Evolutionary conservation across 2,888 invertebrate genomes (phyloP).

Genomic region (Plusia festucae): DNA sequence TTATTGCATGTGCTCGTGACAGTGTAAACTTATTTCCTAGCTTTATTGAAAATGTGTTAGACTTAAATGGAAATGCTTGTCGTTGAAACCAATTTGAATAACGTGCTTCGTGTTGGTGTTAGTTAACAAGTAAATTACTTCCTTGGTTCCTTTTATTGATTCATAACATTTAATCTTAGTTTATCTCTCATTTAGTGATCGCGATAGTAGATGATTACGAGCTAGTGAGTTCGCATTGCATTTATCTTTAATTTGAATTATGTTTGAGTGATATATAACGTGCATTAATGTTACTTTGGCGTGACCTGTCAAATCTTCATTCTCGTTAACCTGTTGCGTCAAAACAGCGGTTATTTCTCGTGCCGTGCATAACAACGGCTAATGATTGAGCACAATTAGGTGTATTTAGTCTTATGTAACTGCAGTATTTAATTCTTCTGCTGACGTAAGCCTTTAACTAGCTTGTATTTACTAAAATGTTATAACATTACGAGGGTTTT

Average conservation of each 20-base stretch:
- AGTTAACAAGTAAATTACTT: slow-evolving; percentile 26
- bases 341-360: slow-evolving; percentile 58
- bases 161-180: slow-evolving; percentile 3
- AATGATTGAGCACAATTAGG: slow-evolving; percentile 70
- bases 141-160: slow-evolving; percentile 8
- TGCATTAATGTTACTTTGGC: slow-evolving; percentile 43
- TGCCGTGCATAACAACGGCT: slow-evolving; percentile 57
- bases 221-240: slow-evolving; percentile 12
- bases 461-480: slow-evolving; percentile 36
- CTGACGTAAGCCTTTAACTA: slow-evolving; percentile 41
- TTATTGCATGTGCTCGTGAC: slow-evolving; percentile 24
- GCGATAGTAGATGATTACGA: neutral
- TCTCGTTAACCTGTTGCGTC: slow-evolving; percentile 55
- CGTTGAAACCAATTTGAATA: slow-evolving; percentile 41
- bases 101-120: slow-evolving; percentile 29
- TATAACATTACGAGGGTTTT: slow-evolving; percentile 29
- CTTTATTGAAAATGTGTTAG: slow-evolving; percentile 38
- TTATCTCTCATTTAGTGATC: slow-evolving; percentile 7
- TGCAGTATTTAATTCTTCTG: slow-evolving; percentile 29
- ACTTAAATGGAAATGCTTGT: slow-evolving; percentile 8
- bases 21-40: slow-evolving; percentile 44
- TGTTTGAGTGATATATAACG: slow-evolving; percentile 18
- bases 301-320: slow-evolving; percentile 58
- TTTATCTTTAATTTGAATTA: slow-evolving; percentile 17
- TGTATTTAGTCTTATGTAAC: slow-evolving; percentile 66